phyloP scores from a whole-genome alignment of 2,113 vertebrate genomes.

The Triplophysa rosa region DNA sequence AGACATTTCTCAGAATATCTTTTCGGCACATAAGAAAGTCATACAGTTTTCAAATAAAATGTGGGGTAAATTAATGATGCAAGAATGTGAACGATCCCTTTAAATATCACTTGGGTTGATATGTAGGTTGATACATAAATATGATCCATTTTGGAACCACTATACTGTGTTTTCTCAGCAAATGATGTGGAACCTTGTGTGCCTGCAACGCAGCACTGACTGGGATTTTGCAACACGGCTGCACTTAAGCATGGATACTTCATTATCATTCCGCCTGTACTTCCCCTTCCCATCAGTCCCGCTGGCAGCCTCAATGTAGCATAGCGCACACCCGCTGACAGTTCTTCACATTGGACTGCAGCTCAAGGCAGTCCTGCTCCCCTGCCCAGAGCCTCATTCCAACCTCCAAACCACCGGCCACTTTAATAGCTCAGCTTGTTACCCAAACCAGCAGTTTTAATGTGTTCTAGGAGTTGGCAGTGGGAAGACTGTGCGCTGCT shows the following conservation, averaged over 20 bases:
- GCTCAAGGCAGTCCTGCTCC: slow-evolving; percentile 14
- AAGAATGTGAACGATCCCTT: too few relatives aligned
- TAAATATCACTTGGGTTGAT: too few relatives aligned
- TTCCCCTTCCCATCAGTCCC: slow-evolving; percentile 37
- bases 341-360: slow-evolving; percentile 34
- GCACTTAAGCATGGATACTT: slow-evolving; percentile 27
- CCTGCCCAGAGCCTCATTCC: slow-evolving; percentile 10
- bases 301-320: slow-evolving; percentile 45
- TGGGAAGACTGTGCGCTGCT: background rate
- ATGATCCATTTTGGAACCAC: background rate
- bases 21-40: too few relatives aligned
- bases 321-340: slow-evolving; percentile 41
- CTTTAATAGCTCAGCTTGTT: slow-evolving; percentile 24
- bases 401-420: slow-evolving; percentile 9
- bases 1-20: too few relatives aligned
- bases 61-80: too few relatives aligned
- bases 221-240: slow-evolving; percentile 8
- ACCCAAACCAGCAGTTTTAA: slow-evolving; percentile 5
- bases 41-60: too few relatives aligned
- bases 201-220: background rate
- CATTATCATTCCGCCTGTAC: slow-evolving; percentile 43
- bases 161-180: background rate
- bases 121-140: too few relatives aligned
- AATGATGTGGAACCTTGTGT: background rate
- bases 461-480: slow-evolving; percentile 9